phyloP scores from a whole-genome alignment of 2,113 vertebrate species.

The Notarius quadriscutis region DNA sequence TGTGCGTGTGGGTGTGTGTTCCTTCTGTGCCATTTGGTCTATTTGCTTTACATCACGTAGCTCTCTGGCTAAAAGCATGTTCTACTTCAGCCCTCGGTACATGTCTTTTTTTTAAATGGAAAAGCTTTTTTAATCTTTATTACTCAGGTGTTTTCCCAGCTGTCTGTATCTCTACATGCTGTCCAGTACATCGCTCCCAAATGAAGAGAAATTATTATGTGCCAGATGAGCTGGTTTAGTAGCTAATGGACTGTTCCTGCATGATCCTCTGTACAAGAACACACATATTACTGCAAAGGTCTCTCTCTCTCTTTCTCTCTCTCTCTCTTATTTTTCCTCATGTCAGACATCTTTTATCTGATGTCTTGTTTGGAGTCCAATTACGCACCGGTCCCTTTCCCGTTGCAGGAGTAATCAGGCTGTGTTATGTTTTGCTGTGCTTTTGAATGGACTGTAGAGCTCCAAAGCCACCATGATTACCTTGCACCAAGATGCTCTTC shows the following conservation, averaged over 20 bases:
- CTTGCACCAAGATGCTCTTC: background rate
- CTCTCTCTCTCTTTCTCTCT: background rate
- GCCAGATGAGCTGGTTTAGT: constrained; percentile 36
- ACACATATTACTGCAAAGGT: constrained; percentile 10
- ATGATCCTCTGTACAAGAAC: background rate
- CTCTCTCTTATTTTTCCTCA: background rate
- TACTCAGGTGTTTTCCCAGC: background rate
- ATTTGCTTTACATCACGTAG: background rate
- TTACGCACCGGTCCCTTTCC: constrained; percentile 4
- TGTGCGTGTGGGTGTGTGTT: background rate
- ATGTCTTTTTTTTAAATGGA: background rate
- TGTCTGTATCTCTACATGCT: background rate
- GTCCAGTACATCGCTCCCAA: constrained; percentile 8
- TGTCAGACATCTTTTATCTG: constrained; percentile 20
- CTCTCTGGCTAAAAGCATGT: background rate
- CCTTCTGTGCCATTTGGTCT: background rate
- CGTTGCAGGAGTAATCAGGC: background rate
- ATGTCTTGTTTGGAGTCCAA: constrained; percentile 13
- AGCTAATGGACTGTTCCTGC: constrained; percentile 27
- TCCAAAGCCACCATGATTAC: background rate
- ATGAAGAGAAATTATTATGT: constrained; percentile 26
- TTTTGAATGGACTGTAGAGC: background rate
- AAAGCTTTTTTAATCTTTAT: background rate
- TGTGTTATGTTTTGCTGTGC: background rate
- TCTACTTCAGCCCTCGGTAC: background rate